Evolutionary conservation across 2,888 invertebrate genomes (phyloP).

Genomic region (Belgica antarctica): DNA sequence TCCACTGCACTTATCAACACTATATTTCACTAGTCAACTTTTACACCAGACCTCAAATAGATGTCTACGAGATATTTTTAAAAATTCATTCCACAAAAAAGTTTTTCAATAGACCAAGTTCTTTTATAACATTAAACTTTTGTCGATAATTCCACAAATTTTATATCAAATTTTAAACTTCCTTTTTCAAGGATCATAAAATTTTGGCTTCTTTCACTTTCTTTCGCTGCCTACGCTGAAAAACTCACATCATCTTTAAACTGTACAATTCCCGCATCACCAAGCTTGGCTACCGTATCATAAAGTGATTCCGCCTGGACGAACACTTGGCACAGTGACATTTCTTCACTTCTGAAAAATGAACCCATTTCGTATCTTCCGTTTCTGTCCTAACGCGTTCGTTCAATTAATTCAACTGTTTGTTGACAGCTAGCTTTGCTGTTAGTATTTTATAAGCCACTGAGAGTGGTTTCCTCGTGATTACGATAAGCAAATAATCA

Average conservation of each 20-base stretch:
- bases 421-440: too few relatives aligned
- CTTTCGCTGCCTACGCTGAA: neutral
- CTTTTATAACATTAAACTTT: too few relatives aligned
- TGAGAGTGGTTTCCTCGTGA: too few relatives aligned
- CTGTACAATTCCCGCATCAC: constrained; percentile 83
- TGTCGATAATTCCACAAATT: neutral
- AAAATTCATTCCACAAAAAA: neutral
- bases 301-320: constrained; percentile 88
- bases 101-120: too few relatives aligned
- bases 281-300: constrained; percentile 82
- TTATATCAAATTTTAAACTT: too few relatives aligned
- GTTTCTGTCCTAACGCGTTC: too few relatives aligned
- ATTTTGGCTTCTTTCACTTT: too few relatives aligned
- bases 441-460: too few relatives aligned
- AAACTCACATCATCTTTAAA: constrained; percentile 77
- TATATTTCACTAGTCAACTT: too few relatives aligned
- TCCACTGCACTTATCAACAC: too few relatives aligned
- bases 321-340: constrained; percentile 84
- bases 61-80: neutral
- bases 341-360: constrained; percentile 78
- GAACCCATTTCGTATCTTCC: constrained; percentile 65
- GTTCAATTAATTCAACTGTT: too few relatives aligned
- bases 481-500: too few relatives aligned
- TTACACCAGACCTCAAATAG: neutral
- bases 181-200: neutral